These are phyloP conservation scores for Stictonetta naevosa DNA, from an alignment of 2,113 vertebrate genomes.

Conservation along the genomic window DNA sequence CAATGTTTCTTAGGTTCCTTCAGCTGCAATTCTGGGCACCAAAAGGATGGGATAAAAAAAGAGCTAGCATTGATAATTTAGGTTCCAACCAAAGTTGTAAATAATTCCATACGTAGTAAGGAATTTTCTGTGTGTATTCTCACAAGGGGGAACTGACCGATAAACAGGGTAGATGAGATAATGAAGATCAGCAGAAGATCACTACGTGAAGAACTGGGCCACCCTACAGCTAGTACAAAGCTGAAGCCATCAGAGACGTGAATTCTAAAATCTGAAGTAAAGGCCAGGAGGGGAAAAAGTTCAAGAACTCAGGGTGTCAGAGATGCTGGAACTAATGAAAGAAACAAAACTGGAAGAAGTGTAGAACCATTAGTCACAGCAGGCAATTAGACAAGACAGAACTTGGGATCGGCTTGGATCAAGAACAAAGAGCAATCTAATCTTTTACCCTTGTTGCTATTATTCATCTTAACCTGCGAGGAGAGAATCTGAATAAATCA, in stretches of 20 bases:
- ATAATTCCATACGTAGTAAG: background rate
- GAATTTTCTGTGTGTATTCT: background rate
- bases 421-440: conserved; percentile 24
- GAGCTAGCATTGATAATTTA: background rate
- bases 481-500: background rate
- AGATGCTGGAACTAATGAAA: background rate
- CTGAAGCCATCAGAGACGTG: background rate
- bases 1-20: background rate
- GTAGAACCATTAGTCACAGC: background rate
- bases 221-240: background rate
- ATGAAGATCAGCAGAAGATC: background rate
- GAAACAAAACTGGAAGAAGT: background rate
- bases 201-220: background rate
- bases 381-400: conserved; percentile 27
- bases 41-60: background rate
- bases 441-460: background rate
- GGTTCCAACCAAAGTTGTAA: background rate
- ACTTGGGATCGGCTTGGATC: conserved; percentile 22
- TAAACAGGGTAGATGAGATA: accelerated
- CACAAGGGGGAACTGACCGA: accelerated
- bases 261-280: background rate
- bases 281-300: background rate
- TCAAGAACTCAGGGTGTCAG: background rate
- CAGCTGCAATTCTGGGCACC: background rate
- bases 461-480: conserved; percentile 16